These are phyloP conservation scores for Drosophila rhopaloa DNA, from an alignment of 1,140 invertebrate genomes.

Conservation along the genomic window DNA sequence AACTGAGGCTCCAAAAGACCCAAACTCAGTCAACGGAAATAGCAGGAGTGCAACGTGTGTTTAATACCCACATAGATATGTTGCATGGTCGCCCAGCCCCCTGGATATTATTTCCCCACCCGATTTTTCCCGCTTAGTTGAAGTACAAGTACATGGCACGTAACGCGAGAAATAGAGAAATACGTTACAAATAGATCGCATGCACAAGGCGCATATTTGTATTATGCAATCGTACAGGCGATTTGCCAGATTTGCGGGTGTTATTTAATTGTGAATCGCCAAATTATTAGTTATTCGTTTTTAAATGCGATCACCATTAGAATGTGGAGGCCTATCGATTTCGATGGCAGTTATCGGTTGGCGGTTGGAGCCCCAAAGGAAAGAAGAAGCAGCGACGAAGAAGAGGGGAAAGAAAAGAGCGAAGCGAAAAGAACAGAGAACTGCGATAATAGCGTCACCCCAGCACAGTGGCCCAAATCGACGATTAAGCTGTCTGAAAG, in stretches of 20 bases:
- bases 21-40: slow-evolving; percentile 82
- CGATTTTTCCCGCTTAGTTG: background rate
- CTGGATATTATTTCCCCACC: slow-evolving; percentile 5
- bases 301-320: slow-evolving; percentile 29
- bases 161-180: slow-evolving; percentile 40
- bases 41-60: slow-evolving; percentile 45
- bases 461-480: slow-evolving; percentile 6
- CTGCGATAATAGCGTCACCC: slow-evolving; percentile 19
- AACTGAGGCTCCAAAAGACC: slow-evolving; percentile 19
- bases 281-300: slow-evolving; percentile 19
- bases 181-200: slow-evolving; percentile 51
- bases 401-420: slow-evolving; percentile 15
- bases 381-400: slow-evolving; percentile 12
- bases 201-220: slow-evolving; percentile 40
- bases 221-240: slow-evolving; percentile 44
- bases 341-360: slow-evolving; percentile 14
- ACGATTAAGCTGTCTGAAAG: no score
- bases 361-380: slow-evolving; percentile 2
- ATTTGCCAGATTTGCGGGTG: slow-evolving; percentile 41
- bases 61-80: slow-evolving; percentile 53
- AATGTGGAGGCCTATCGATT: slow-evolving; percentile 16
- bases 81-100: slow-evolving; percentile 35
- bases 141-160: slow-evolving; percentile 26
- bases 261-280: slow-evolving; percentile 36
- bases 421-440: slow-evolving; percentile 16